Evolutionary conservation across 2,888 invertebrate species (phyloP), one percentile per base, ranked within the genome.

Genomic region (Drosophila cracens): DNA sequence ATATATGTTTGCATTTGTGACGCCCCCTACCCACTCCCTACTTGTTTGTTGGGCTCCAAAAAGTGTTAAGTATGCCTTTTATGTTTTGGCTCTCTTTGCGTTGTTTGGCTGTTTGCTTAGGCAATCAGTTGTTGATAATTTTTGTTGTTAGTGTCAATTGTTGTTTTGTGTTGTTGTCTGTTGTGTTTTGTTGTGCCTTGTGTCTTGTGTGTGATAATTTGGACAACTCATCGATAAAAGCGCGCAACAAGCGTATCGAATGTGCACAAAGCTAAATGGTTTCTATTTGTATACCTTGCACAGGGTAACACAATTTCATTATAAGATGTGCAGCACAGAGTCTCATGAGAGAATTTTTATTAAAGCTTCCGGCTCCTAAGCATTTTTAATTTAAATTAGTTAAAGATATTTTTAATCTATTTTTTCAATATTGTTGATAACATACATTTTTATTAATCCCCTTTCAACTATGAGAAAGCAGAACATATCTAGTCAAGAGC

Each of bases 31-130:
- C 61, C 31, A n/a, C 53, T 33, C 49, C 43, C 36, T 2, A 25
- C 83, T 89, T 77, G 83, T 87, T 85, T 85, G 83, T 87, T 87
- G 88, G 83, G 90, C 88, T 87, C 86, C 87, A 90, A 87, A 89
- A 87, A 87, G 87, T 87, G 89, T 87, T 90, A 90, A 87, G 85
- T 84, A 86, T 90, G 81, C 76, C 72, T 68, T 81, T 70, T 74
- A 68, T 79, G 76, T 63, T 76, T 64, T 72, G 72, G 58, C 71
- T 61, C 71, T 76, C 76, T 70, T 46, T 66, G 54, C 61, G 34
- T 65, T 75, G 70, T 49, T 70, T 54, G 60, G 46, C 70, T 81
- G 86, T 85, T 90, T 86, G 87, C 82, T 75, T 79, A 75, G 76
- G 79, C 87, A 83, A 82, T 82, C 82, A 81, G 73, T 88, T 87